Conservation (phyloP, 2,113 vertebrate species). For the Corynorhinus townsendii region DNA sequence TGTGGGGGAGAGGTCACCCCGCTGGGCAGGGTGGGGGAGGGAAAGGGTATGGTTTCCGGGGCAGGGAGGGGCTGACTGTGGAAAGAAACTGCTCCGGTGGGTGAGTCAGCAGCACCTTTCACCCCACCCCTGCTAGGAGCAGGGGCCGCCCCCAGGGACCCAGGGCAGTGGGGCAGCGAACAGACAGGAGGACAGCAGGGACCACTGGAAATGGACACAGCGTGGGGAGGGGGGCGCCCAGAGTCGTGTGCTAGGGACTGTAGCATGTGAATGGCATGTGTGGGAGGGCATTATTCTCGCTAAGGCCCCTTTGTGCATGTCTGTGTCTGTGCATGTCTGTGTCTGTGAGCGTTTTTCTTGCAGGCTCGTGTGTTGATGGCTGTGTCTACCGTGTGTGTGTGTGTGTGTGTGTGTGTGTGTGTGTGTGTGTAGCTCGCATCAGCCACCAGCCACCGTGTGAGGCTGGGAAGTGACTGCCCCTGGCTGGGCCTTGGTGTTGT, state of each 20-base stretch:
- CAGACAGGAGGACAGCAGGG: background rate
- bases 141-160: background rate
- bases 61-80: rapidly evolving
- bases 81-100: background rate
- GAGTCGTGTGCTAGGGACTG: background rate
- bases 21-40: background rate
- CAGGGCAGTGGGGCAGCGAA: background rate
- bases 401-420: too few relatives aligned
- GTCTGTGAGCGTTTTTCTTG: background rate
- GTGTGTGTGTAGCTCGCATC: rapidly evolving
- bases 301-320: background rate
- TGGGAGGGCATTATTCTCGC: background rate
- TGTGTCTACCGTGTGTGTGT: background rate
- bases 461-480: background rate
- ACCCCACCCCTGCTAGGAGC: too few relatives aligned
- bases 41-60: background rate
- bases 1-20: background rate
- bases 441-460: background rate
- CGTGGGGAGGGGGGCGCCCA: rapidly evolving
- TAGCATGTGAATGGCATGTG: too few relatives aligned
- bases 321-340: background rate
- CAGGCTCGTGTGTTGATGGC: background rate
- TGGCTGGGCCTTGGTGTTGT: background rate
- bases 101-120: slow-evolving; percentile 14
- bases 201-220: background rate